A percentile compares a stretch with the other conserved stretches of the same genome.
Conservation (phyloP, 2,888 invertebrate species). For the Ferrisia virgata region DNA sequence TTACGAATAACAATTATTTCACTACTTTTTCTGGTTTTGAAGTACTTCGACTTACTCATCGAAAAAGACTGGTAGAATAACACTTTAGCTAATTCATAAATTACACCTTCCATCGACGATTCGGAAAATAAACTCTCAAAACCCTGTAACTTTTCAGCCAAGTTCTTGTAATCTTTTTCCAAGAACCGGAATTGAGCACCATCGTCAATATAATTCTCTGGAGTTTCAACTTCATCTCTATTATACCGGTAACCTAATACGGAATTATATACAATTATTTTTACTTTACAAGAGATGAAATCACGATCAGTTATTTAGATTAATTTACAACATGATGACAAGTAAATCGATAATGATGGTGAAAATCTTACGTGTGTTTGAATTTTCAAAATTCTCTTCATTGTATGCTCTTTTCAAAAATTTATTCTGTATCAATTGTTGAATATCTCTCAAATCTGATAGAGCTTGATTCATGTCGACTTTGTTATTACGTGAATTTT, state of each 20-base stretch:
- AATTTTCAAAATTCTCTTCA: background rate
- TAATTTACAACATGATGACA: too few relatives aligned
- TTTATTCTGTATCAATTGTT: conserved; percentile 36
- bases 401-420: background rate
- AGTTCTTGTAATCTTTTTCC: conserved; percentile 63
- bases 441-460: conserved; percentile 34
- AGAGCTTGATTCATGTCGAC: conserved; percentile 33
- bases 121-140: conserved; percentile 72
- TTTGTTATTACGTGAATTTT: conserved; percentile 6
- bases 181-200: conserved; percentile 40
- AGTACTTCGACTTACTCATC: conserved; percentile 58
- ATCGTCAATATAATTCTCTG: conserved; percentile 3
- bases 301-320: background rate
- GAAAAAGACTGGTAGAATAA: conserved; percentile 74
- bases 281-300: too few relatives aligned
- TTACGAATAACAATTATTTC: too few relatives aligned
- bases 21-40: too few relatives aligned
- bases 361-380: conserved; percentile 14
- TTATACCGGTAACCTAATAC: background rate
- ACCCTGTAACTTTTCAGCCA: conserved; percentile 66
- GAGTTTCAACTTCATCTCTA: background rate
- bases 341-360: too few relatives aligned
- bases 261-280: background rate
- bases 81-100: conserved; percentile 76
- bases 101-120: conserved; percentile 73